Base-by-base conservation (phyloP, 2,797 vertebrate species). In the Huso huso region DNA sequence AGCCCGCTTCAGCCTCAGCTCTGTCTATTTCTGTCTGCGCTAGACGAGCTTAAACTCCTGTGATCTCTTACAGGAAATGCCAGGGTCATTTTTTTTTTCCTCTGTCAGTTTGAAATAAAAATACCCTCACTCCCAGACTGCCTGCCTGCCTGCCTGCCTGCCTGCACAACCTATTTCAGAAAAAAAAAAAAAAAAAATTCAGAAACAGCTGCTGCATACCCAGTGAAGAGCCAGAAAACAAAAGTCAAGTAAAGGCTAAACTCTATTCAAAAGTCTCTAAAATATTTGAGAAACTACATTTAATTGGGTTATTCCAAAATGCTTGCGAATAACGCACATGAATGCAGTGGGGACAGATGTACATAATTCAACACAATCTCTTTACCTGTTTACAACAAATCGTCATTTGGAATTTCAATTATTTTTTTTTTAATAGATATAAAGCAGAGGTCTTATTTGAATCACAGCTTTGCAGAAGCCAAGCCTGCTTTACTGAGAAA, bases 391-490 rank as follows among this genome's bases (percentile, higher is more conserved):
- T 18, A 18, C 15, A 18, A 18, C 15, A 18, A 18, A 18, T 1
- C 15, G 15, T 18, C 15, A 18, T 18, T 18, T 1, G 15, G 15
- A 18, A 18, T 18, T 18, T 18, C 15, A 1, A 18, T 18, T n/a
- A n/a, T n/a, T n/a, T n/a, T 18, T 18, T 37, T 69, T 71, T 75
- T 71, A 78, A 76, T 75, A 78, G 86, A 85, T 82, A 85, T 78
- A 86, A 87, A 86, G 77, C 83, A 83, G 81, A 85, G 84, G 85
- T 87, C 84, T 85, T 83, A 85, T 78, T 78, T 78, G 83, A 89
- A 89, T 89, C 88, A 86, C 86, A 85, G 84, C 89, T 87, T 88
- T 89, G 89, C 87, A 87, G 80, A 85, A 78, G 85, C 87, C 86
- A 88, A 79, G 68, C 74, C 64, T 68, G 75, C 73, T 74, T 80